These are phyloP conservation scores for Hippoglossus hippoglossus DNA, from an alignment of 2,797 vertebrate genomes.

Conservation along the genomic window DNA sequence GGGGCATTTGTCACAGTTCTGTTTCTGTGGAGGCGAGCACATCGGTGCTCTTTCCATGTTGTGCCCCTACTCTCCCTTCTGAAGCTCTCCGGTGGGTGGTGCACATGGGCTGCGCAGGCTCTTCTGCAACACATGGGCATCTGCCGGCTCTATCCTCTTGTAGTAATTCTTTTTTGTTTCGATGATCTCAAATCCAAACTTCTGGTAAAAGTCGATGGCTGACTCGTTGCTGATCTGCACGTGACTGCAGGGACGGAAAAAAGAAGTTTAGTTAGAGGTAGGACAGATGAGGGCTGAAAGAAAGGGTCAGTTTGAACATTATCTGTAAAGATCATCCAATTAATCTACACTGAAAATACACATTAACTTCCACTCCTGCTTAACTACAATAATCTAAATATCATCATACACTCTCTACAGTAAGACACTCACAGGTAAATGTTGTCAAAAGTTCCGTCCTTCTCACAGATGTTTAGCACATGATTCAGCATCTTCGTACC, in stretches of 20 bases:
- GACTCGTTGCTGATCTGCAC: constrained; percentile 99
- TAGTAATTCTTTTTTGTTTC: constrained; percentile 99
- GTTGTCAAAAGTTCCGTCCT: constrained; percentile 99
- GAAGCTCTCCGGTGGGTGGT: constrained; percentile 92
- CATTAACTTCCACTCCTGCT: not conserved
- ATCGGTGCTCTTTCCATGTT: constrained; percentile 84
- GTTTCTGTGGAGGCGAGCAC: constrained; percentile 85
- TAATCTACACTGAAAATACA: not conserved
- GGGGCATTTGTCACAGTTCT: constrained; percentile 87
- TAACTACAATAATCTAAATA: not conserved
- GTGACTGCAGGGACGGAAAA: constrained; percentile 83
- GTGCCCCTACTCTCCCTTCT: constrained; percentile 92
- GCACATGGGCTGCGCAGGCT: constrained; percentile 94
- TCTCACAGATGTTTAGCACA: constrained; percentile 99
- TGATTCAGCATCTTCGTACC: constrained; percentile 99
- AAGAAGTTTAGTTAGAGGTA: constrained; percentile 4
- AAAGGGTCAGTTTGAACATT: not conserved
- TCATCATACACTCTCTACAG: not conserved
- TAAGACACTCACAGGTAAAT: constrained; percentile 96
- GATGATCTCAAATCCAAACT: constrained; percentile 99
- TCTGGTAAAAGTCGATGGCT: constrained; percentile 99
- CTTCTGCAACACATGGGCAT: constrained; percentile 99
- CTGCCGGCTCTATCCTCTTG: constrained; percentile 99
- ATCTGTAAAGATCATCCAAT: no score
- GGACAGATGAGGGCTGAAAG: not conserved